A percentile compares a stretch with the other conserved stretches of the same genome.
phyloP scores from a whole-genome alignment of 1,140 invertebrate genomes.

The Ooceraea biroi region DNA sequence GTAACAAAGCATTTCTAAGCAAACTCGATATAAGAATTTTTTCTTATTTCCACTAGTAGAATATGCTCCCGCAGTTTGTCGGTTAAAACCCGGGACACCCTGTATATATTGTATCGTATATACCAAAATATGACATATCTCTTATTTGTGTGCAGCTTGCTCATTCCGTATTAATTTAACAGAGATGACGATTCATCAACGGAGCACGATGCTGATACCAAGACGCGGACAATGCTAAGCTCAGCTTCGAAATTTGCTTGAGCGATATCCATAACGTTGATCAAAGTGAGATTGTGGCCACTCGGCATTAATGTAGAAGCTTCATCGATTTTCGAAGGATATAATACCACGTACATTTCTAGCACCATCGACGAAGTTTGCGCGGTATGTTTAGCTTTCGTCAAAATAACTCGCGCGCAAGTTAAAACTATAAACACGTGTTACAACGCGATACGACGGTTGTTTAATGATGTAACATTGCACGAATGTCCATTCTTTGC shows the following conservation, averaged over 20 bases:
- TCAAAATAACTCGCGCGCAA: conserved; percentile 3
- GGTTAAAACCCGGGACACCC: too few species aligned
- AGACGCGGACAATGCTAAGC: not conserved
- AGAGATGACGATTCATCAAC: not conserved
- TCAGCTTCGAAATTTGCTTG: not conserved
- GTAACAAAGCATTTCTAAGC: too few species aligned
- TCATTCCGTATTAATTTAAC: conserved; percentile 3
- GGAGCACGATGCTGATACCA: not conserved
- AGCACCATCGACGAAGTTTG: not conserved
- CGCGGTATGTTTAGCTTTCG: conserved; percentile 35
- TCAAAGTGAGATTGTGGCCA: conserved; percentile 4
- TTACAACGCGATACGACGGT: conserved; percentile 19
- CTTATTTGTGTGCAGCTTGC: not conserved
- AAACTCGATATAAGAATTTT: too few species aligned
- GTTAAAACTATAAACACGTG: conserved; percentile 43
- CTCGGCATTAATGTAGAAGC: conserved; percentile 15
- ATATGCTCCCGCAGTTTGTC: too few species aligned
- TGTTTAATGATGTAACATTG: conserved; percentile 42
- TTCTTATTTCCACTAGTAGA: too few species aligned
- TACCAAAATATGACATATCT: not conserved
- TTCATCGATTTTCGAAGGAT: conserved; percentile 27
- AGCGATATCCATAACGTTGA: conserved; percentile 8
- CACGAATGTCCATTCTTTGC: conserved; percentile 16
- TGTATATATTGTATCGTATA: too few species aligned
- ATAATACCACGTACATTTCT: not conserved